Evolutionary conservation across 2,888 invertebrate genomes (phyloP).

Genomic region (Poecilobothrus nobilitatus): DNA sequence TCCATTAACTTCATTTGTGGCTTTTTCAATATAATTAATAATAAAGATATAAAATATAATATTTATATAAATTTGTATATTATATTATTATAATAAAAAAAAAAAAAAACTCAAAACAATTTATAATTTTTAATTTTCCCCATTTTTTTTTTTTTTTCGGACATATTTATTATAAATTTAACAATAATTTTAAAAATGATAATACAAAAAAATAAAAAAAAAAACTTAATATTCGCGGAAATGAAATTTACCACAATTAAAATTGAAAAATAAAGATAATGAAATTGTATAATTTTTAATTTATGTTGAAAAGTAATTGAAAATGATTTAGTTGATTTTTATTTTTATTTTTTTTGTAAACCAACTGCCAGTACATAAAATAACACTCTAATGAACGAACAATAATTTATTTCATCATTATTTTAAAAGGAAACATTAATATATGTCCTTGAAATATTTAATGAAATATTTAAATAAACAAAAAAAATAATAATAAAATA

Average conservation of each 20-base stretch:
- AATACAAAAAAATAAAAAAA: neutral
- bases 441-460: too few relatives aligned
- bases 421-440: too few relatives aligned
- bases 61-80: neutral
- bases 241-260: conserved; percentile 1
- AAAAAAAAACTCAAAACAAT: neutral
- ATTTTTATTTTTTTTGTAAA: neutral
- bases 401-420: too few relatives aligned
- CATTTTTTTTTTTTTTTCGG: neutral
- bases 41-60: neutral
- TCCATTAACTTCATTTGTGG: conserved; percentile 4
- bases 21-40: neutral
- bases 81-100: neutral
- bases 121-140: neutral
- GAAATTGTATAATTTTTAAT: neutral
- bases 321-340: neutral
- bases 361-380: too few relatives aligned
- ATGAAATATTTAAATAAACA: too few relatives aligned
- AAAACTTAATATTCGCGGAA: neutral
- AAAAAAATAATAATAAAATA: too few relatives aligned
- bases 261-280: neutral
- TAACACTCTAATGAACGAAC: too few relatives aligned
- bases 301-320: neutral
- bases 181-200: neutral
- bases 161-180: neutral